phyloP scores from a whole-genome alignment of 2,888 invertebrate species.

The Pristionchus maxplancki region DNA sequence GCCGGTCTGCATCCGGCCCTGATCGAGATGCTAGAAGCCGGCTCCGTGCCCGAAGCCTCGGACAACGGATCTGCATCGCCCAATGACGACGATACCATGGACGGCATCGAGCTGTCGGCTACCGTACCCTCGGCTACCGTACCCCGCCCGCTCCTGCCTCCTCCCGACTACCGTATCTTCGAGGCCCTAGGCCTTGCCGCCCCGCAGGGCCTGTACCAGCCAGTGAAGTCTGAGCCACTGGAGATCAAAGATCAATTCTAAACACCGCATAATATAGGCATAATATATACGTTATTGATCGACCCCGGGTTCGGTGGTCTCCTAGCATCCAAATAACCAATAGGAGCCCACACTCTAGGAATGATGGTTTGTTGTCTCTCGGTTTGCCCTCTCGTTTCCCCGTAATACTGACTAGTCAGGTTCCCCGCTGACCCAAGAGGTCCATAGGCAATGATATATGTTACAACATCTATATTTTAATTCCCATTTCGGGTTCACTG shows the following conservation, averaged over 20 bases:
- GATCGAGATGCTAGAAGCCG: slow-evolving; percentile 3
- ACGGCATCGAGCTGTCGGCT: background rate
- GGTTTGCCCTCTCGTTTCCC: too few relatives aligned
- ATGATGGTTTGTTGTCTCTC: too few relatives aligned
- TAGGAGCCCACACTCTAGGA: background rate
- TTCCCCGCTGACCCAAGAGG: too few relatives aligned
- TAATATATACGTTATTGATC: background rate
- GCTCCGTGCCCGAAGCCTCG: background rate
- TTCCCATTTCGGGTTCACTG: too few relatives aligned
- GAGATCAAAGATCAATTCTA: slow-evolving; percentile 36
- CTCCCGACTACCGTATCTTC: background rate
- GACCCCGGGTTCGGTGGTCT: too few relatives aligned
- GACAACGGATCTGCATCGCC: background rate
- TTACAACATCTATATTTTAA: too few relatives aligned
- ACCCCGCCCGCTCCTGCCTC: background rate
- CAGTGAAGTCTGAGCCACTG: background rate
- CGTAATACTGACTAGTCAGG: too few relatives aligned
- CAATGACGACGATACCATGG: slow-evolving; percentile 7
- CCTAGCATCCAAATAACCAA: too few relatives aligned
- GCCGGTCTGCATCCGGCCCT: background rate
- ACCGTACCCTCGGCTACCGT: background rate
- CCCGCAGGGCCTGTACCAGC: background rate
- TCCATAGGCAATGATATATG: too few relatives aligned
- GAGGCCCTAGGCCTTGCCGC: background rate
- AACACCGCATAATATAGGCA: background rate